These are phyloP conservation scores for Seriola rivoliana DNA, from an alignment of 2,113 vertebrate species.

Conservation along the genomic window DNA sequence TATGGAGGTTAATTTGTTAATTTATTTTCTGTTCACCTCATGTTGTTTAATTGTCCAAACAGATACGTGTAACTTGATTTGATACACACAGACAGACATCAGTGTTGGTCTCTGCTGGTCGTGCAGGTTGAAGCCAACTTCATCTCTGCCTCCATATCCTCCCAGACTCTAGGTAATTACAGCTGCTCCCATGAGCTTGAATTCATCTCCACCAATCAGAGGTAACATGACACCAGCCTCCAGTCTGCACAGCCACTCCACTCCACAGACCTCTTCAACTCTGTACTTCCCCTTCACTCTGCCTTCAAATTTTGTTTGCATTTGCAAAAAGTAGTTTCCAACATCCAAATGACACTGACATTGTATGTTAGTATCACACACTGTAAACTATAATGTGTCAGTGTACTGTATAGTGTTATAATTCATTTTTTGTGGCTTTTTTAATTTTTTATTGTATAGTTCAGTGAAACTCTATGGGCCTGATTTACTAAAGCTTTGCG, in stretches of 20 bases:
- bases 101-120: no score
- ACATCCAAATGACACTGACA: not conserved
- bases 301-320: not conserved
- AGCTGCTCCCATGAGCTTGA: slow-evolving; percentile 16
- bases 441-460: no score
- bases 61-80: not conserved
- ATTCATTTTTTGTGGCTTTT: no score
- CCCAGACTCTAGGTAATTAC: slow-evolving; percentile 26
- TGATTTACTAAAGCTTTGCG: no score
- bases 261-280: slow-evolving; percentile 2
- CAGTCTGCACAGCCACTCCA: slow-evolving; percentile 9
- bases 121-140: not conserved
- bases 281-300: not conserved
- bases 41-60: not conserved
- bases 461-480: no score
- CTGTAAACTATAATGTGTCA: no score
- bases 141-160: not conserved
- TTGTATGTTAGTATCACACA: no score
- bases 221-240: slow-evolving; percentile 6
- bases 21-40: not conserved
- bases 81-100: not conserved
- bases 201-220: slow-evolving; percentile 57
- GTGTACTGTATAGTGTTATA: no score
- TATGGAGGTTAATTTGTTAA: not conserved
- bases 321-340: not conserved